Conservation (phyloP, 2,797 vertebrate genomes). For the Meda fulgida region DNA sequence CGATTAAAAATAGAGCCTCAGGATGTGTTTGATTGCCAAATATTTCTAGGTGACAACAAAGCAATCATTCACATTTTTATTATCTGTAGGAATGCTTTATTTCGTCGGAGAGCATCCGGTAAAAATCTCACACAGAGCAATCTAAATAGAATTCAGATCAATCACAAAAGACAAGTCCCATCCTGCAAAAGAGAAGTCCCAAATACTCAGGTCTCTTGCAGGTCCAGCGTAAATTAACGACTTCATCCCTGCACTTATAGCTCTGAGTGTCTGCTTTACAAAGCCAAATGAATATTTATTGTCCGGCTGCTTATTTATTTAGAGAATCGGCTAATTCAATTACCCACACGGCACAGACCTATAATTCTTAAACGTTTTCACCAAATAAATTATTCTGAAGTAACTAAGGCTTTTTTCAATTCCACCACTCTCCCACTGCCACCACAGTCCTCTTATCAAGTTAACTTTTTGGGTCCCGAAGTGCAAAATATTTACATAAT, state of each 20-base stretch:
- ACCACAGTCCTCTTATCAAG: not conserved
- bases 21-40: slow-evolving; percentile 72
- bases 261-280: slow-evolving; percentile 34
- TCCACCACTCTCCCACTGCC: not conserved
- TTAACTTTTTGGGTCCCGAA: not conserved
- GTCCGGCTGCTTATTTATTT: slow-evolving; percentile 29
- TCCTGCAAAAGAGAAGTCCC: slow-evolving; percentile 32
- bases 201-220: slow-evolving; percentile 24
- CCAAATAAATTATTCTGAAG: slow-evolving; percentile 31
- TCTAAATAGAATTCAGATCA: slow-evolving; percentile 35
- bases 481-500: not conserved
- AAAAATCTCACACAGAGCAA: slow-evolving; percentile 16
- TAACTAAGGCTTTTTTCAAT: slow-evolving; percentile 11
- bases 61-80: slow-evolving; percentile 73
- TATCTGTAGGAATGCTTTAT: slow-evolving; percentile 67
- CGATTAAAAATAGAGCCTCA: slow-evolving; percentile 70
- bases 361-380: slow-evolving; percentile 35
- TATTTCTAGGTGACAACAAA: slow-evolving; percentile 73
- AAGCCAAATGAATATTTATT: slow-evolving; percentile 33
- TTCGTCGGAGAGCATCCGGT: slow-evolving; percentile 12
- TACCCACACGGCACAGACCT: slow-evolving; percentile 8
- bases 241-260: slow-evolving; percentile 31
- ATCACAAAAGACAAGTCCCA: slow-evolving; percentile 23
- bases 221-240: slow-evolving; percentile 50
- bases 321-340: slow-evolving; percentile 45